Evolutionary conservation across 2,113 vertebrate genomes (phyloP).

Genomic region (Phaethornis superciliosus): DNA sequence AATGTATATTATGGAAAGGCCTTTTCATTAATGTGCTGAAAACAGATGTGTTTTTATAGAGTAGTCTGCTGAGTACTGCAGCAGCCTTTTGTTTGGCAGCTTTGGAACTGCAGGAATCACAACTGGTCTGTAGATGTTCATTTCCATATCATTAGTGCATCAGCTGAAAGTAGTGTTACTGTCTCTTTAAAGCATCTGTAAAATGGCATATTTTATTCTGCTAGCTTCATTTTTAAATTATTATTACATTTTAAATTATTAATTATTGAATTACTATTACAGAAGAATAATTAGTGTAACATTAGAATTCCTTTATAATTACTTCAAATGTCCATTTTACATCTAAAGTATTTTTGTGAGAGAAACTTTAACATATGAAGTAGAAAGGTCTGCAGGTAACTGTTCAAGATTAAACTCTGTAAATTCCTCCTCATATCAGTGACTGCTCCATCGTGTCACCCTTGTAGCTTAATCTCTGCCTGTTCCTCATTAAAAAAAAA

Average conservation of each 20-base stretch:
- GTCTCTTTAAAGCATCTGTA: background rate
- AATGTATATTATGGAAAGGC: background rate
- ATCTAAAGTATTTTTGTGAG: background rate
- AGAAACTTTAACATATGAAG: background rate
- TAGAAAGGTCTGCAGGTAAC: background rate
- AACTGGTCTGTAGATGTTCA: background rate
- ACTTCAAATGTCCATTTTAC: background rate
- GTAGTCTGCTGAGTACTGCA: background rate
- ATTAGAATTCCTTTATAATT: background rate
- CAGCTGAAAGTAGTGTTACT: background rate
- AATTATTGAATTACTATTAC: background rate
- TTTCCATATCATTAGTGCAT: background rate
- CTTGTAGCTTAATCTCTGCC: background rate
- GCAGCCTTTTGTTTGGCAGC: background rate
- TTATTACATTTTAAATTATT: background rate
- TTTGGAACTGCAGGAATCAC: background rate
- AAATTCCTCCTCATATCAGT: background rate
- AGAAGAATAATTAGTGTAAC: background rate
- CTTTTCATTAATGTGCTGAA: background rate
- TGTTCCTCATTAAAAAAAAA: background rate
- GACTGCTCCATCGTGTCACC: background rate
- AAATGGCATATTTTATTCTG: background rate
- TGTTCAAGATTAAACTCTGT: background rate
- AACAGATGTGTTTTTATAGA: conserved; percentile 24
- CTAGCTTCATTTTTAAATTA: background rate